These are phyloP conservation scores for Babyrousa celebensis DNA, from an alignment of 2,797 vertebrate genomes.

Conservation along the genomic window DNA sequence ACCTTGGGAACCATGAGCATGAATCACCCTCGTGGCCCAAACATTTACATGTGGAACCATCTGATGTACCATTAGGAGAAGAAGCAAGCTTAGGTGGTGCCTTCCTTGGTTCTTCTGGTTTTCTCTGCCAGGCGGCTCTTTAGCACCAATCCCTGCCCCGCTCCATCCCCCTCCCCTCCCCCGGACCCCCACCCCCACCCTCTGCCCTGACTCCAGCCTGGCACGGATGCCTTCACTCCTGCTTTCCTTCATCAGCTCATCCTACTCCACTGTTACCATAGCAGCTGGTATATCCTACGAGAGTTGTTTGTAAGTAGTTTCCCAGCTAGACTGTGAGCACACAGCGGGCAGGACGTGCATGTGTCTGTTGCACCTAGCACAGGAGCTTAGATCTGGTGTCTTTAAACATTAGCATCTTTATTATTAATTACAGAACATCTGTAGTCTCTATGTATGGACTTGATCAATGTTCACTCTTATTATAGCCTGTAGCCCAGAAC, in stretches of 20 bases:
- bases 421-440: background rate
- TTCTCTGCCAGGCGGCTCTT: background rate
- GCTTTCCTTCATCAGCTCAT: background rate
- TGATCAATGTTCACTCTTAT: background rate
- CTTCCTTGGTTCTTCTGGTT: background rate
- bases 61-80: background rate
- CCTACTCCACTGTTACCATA: no score
- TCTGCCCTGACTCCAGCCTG: no score
- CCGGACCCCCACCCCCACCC: no score
- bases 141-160: background rate
- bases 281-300: background rate
- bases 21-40: background rate
- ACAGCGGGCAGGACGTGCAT: background rate
- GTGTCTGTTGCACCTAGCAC: background rate
- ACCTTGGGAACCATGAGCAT: slow-evolving; percentile 33
- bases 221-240: background rate
- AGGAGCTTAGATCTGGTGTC: background rate
- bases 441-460: background rate
- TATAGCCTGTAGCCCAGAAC: background rate
- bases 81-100: background rate
- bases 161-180: no score
- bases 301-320: background rate
- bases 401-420: background rate
- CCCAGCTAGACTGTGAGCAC: background rate
- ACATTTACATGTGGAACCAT: background rate